Conservation (phyloP, 2,888 invertebrate genomes). For the Shargacucullia verbasci region DNA sequence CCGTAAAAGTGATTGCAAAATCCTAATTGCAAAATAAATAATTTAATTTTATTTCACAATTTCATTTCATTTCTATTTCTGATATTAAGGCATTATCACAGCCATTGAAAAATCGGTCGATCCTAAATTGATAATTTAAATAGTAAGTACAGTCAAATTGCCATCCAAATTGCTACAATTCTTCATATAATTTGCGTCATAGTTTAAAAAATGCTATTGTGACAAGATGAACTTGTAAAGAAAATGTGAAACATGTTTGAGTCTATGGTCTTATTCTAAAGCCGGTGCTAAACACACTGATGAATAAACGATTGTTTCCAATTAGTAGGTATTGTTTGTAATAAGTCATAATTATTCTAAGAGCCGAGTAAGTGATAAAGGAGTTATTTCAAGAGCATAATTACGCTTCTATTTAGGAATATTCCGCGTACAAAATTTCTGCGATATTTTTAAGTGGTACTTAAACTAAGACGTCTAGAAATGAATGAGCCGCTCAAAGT, state of each 20-base stretch:
- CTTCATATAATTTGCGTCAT: no score
- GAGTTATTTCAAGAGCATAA: conserved; percentile 9
- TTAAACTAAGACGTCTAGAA: not conserved
- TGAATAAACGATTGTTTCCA: not conserved
- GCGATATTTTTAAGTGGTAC: conserved; percentile 13
- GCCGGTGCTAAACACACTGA: not conserved
- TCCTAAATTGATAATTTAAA: no score
- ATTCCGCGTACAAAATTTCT: conserved; percentile 14
- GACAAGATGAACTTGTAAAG: no score
- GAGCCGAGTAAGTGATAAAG: conserved; percentile 7
- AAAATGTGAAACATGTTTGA: not conserved
- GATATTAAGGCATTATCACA: no score
- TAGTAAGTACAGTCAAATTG: no score
- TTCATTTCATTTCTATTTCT: no score
- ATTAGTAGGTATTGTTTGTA: conserved; percentile 7
- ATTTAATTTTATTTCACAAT: no score
- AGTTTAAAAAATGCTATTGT: no score
- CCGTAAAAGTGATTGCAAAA: no score
- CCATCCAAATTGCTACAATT: no score
- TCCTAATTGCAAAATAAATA: no score
- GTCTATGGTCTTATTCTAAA: not conserved
- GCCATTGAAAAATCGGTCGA: no score
- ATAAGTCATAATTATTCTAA: not conserved
- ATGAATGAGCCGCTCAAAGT: not conserved
- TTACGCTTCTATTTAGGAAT: conserved; percentile 4